Percentiles rank a stretch among this genome's conserved stretches.
Evolutionary conservation across 1,140 invertebrate genomes (phyloP).

Genomic region (Agrilus planipennis): DNA sequence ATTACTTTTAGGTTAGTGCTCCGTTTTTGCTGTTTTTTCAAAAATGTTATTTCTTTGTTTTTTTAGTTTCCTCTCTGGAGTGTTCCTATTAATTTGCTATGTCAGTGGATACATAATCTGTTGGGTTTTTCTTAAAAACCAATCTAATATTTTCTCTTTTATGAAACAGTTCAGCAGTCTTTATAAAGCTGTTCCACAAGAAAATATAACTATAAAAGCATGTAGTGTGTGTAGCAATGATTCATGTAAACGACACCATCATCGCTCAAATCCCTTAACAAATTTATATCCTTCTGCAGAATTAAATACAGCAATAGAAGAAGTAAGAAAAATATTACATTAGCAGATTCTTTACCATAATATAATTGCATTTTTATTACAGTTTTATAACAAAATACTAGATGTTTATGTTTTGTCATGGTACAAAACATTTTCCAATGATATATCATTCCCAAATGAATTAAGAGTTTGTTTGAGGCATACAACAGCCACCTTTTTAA

Average conservation of each 20-base stretch:
- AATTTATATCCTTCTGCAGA: slow-evolving; percentile 48
- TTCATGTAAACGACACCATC: slow-evolving; percentile 40
- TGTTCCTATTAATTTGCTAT: no score
- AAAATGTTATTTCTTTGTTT: no score
- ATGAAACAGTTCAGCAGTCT: no score
- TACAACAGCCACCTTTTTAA: slow-evolving; percentile 54
- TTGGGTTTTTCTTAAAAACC: no score
- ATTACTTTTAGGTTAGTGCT: no score
- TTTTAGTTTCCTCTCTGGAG: no score
- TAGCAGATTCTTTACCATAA: slow-evolving; percentile 15
- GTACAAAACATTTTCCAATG: slow-evolving; percentile 61
- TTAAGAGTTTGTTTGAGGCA: slow-evolving; percentile 56
- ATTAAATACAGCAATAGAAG: slow-evolving; percentile 54
- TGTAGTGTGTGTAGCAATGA: slow-evolving; percentile 29
- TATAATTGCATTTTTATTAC: slow-evolving; percentile 32
- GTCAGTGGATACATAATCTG: no score
- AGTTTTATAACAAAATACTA: slow-evolving; percentile 59
- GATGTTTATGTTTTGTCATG: slow-evolving; percentile 60
- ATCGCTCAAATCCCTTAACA: slow-evolving; percentile 46
- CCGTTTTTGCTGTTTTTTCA: no score
- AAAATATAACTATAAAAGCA: slow-evolving; percentile 16
- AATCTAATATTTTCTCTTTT: no score
- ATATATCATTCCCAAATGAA: slow-evolving; percentile 67
- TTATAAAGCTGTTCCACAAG: no score
- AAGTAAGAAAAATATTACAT: slow-evolving; percentile 42